A percentile compares a stretch with the other conserved stretches of the same genome.
Evolutionary conservation across 2,888 invertebrate genomes (phyloP).

Genomic region (Latrodectus hesperus): DNA sequence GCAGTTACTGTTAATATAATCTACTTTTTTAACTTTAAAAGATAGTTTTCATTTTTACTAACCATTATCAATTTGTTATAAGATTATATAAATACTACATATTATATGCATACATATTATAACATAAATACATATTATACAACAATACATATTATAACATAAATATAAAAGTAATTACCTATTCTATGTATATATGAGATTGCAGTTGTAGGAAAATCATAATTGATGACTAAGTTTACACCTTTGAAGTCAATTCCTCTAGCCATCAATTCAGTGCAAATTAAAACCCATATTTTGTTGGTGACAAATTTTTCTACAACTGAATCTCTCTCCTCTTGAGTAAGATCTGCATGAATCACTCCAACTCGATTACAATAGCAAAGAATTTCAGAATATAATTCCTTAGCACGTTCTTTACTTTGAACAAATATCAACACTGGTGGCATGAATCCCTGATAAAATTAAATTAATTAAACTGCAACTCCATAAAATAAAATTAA

Average conservation of each 20-base stretch:
- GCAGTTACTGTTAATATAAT: no score
- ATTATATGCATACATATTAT: no score
- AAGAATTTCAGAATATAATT: constrained; percentile 90
- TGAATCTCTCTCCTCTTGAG: constrained; percentile 92
- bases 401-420: constrained; percentile 93
- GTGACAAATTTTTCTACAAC: constrained; percentile 91
- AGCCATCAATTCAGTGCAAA: constrained; percentile 97
- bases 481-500: constrained; percentile 32
- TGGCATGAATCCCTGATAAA: constrained; percentile 83
- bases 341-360: constrained; percentile 92
- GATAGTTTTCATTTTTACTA: no score
- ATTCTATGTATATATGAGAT: constrained; percentile 93
- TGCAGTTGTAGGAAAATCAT: constrained; percentile 93
- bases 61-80: no score
- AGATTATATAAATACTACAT: no score
- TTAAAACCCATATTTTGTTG: constrained; percentile 94
- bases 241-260: constrained; percentile 98
- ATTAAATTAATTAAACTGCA: no score
- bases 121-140: no score
- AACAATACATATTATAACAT: no score
- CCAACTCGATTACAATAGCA: constrained; percentile 95
- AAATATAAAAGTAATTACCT: constrained; percentile 75
- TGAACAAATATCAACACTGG: constrained; percentile 93
- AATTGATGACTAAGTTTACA: constrained; percentile 96
- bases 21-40: no score